Conservation (phyloP, 1,140 invertebrate species). For the Ips nitidus region DNA sequence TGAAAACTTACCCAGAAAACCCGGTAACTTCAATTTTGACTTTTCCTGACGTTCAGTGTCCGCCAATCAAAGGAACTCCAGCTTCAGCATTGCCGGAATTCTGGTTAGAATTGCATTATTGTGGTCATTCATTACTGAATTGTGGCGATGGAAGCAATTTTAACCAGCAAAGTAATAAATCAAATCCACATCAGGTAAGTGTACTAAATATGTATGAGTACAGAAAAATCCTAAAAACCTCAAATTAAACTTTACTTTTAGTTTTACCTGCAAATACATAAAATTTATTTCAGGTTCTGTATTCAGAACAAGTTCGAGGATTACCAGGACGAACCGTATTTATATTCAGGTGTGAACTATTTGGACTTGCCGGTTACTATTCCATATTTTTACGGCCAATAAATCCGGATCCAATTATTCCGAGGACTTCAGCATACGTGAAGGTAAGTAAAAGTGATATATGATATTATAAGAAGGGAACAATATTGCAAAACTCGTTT, state of each 20-base stretch:
- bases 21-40: constrained; percentile 70
- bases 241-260: neutral
- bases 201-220: neutral
- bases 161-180: constrained; percentile 30
- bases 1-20: constrained; percentile 75
- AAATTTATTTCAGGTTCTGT: constrained; percentile 56
- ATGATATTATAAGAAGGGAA: too few species aligned
- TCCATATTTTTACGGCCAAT: constrained; percentile 64
- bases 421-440: constrained; percentile 65
- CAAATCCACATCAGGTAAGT: constrained; percentile 41
- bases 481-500: neutral
- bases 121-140: constrained; percentile 58
- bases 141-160: constrained; percentile 42
- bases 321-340: constrained; percentile 67
- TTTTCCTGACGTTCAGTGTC: constrained; percentile 69
- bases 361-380: constrained; percentile 77
- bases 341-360: constrained; percentile 70
- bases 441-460: constrained; percentile 55
- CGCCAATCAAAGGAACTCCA: constrained; percentile 57
- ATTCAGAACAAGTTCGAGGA: constrained; percentile 68
- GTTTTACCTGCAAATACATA: neutral
- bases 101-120: constrained; percentile 74
- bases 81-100: constrained; percentile 66
- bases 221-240: neutral
- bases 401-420: constrained; percentile 57